Evolutionary conservation across 2,888 invertebrate species (phyloP).

Genomic region (Leptinotarsa juncta): DNA sequence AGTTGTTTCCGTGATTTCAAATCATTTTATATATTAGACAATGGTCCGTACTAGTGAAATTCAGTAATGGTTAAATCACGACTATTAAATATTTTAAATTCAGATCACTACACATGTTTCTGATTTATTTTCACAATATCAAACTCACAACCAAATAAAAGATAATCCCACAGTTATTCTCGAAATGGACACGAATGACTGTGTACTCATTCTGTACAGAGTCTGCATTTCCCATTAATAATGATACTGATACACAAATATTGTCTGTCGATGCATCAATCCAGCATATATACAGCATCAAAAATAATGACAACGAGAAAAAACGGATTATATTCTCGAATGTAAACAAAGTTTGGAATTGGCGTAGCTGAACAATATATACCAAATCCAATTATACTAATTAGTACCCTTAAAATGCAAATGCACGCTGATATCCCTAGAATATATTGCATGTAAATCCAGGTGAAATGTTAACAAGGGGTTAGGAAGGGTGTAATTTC

Average conservation of each 20-base stretch:
- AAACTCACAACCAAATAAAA: too few species aligned
- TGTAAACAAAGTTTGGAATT: slow-evolving; percentile 25
- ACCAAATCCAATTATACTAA: slow-evolving; percentile 44
- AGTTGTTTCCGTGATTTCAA: too few species aligned
- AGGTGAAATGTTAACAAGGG: slow-evolving; percentile 45
- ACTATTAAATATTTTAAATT: too few species aligned
- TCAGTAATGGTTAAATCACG: too few species aligned
- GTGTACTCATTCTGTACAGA: background rate
- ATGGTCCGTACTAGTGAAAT: too few species aligned
- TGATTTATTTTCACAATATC: too few species aligned
- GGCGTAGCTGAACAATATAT: slow-evolving; percentile 24
- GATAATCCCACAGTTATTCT: background rate
- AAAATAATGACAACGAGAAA: slow-evolving; percentile 22
- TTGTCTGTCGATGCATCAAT: slow-evolving; percentile 3
- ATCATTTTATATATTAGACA: too few species aligned
- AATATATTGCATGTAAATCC: slow-evolving; percentile 46
- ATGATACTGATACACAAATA: slow-evolving; percentile 1
- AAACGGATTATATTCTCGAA: slow-evolving; percentile 31
- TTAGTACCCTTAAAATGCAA: slow-evolving; percentile 47
- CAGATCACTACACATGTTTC: too few species aligned
- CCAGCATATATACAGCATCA: background rate
- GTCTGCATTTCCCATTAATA: background rate
- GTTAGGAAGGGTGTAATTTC: slow-evolving; percentile 40
- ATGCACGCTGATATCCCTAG: slow-evolving; percentile 41
- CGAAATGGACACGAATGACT: background rate